Percentiles rank a stretch among this genome's conserved stretches.
Conservation (phyloP, 2,888 invertebrate genomes). For the Podabrus alpinus region DNA sequence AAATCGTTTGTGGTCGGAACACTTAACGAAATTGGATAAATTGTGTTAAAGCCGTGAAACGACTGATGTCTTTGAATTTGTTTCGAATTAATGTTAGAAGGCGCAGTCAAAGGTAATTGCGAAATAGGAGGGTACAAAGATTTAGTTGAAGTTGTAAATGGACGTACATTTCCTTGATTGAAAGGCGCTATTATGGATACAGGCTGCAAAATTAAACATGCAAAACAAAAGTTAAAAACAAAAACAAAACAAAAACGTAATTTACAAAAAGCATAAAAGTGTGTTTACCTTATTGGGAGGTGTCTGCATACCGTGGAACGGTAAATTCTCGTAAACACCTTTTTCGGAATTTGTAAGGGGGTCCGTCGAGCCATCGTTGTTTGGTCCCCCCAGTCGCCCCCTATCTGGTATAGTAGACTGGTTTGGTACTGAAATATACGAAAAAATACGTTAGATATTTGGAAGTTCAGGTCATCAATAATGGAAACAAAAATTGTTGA, state of each 20-base stretch:
- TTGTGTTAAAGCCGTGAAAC: constrained; percentile 49
- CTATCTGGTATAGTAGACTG: constrained; percentile 60
- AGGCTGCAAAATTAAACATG: constrained; percentile 57
- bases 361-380: constrained; percentile 58
- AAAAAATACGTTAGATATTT: not conserved
- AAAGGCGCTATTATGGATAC: constrained; percentile 65
- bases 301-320: constrained; percentile 92
- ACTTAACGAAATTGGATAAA: not conserved
- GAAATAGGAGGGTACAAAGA: constrained; percentile 21
- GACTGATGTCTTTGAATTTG: constrained; percentile 50
- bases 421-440: constrained; percentile 54
- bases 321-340: constrained; percentile 91
- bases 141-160: constrained; percentile 27
- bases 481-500: constrained; percentile 8
- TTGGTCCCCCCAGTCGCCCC: constrained; percentile 55
- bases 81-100: constrained; percentile 28
- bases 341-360: constrained; percentile 80
- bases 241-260: constrained; percentile 40
- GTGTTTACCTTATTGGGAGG: constrained; percentile 88
- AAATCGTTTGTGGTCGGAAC: constrained; percentile 3
- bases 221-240: constrained; percentile 54
- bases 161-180: constrained; percentile 43
- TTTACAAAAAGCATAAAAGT: constrained; percentile 5
- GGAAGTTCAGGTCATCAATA: not conserved
- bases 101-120: not conserved